Conservation (phyloP, 2,888 invertebrate species). For the Philaethria dido region DNA sequence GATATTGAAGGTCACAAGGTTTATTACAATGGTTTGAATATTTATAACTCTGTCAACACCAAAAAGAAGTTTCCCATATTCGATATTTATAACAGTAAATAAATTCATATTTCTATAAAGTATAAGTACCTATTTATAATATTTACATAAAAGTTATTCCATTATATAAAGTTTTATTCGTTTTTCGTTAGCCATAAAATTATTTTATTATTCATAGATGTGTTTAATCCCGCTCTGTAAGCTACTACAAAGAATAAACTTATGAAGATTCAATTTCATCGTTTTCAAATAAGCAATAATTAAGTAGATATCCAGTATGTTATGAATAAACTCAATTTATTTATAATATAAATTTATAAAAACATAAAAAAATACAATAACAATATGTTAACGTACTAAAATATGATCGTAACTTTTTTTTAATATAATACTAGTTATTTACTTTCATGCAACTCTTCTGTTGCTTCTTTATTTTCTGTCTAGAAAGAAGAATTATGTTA, state of each 20-base stretch:
- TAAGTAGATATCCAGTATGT: not conserved
- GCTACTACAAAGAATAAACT: not conserved
- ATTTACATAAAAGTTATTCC: constrained; percentile 11
- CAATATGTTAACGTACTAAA: no score
- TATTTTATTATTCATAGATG: constrained; percentile 12
- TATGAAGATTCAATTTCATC: not conserved
- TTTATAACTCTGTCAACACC: constrained; percentile 21
- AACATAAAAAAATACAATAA: no score
- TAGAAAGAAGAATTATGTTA: no score
- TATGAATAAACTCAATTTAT: not conserved
- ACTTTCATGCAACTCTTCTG: no score
- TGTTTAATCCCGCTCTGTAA: not conserved
- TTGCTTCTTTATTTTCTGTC: no score
- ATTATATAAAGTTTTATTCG: constrained; percentile 1
- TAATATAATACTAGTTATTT: no score
- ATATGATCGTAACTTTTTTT: no score
- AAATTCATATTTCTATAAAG: constrained; percentile 14
- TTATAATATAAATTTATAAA: not conserved
- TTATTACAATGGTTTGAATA: constrained; percentile 19
- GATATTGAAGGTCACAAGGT: constrained; percentile 16
- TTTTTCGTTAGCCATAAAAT: not conserved
- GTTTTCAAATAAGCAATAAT: not conserved
- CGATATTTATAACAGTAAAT: constrained; percentile 13
- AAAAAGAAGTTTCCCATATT: constrained; percentile 13
- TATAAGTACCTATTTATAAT: constrained; percentile 9